Percentiles rank a stretch among this genome's conserved stretches.
These are phyloP conservation scores for Tympanuchus pallidicinctus DNA, from an alignment of 2,113 vertebrate genomes.

Conservation along the genomic window DNA sequence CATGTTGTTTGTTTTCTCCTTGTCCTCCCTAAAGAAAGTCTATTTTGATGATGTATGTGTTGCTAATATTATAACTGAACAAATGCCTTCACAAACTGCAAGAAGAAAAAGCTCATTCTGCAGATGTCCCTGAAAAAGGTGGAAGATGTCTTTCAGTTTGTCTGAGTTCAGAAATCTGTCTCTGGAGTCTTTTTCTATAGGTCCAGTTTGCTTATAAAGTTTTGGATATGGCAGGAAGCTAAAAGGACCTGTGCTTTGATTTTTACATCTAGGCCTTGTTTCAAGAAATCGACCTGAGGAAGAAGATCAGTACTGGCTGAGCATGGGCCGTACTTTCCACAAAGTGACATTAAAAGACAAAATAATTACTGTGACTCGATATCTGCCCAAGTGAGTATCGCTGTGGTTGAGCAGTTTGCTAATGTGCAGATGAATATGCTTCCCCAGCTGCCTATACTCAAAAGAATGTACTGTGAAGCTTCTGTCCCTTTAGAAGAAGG, in stretches of 20 bases:
- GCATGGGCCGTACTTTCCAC: slow-evolving; percentile 97
- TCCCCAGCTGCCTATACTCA: neutral
- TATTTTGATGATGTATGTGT: neutral
- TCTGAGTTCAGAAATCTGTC: neutral
- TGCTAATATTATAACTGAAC: neutral
- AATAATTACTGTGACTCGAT: slow-evolving; percentile 97
- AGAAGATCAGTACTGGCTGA: slow-evolving; percentile 95
- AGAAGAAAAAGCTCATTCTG: neutral
- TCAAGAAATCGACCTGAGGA: slow-evolving; percentile 90
- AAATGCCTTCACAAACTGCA: neutral
- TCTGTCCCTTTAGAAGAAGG: neutral
- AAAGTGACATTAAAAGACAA: slow-evolving; percentile 97
- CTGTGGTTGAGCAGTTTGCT: neutral
- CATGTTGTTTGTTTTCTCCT: neutral
- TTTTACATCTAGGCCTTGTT: slow-evolving; percentile 84
- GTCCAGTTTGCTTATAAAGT: neutral
- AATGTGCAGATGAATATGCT: neutral
- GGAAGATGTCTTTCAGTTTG: neutral
- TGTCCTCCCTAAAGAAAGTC: neutral
- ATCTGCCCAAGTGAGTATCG: slow-evolving; percentile 93
- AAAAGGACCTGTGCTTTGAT: neutral
- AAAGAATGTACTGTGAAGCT: neutral
- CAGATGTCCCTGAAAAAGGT: neutral
- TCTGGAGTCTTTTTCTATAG: neutral
- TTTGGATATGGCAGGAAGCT: neutral